Percentiles rank a stretch among this genome's conserved stretches.
Evolutionary conservation across 2,888 invertebrate genomes (phyloP).

Genomic region (Caenorhabditis sulstoni): DNA sequence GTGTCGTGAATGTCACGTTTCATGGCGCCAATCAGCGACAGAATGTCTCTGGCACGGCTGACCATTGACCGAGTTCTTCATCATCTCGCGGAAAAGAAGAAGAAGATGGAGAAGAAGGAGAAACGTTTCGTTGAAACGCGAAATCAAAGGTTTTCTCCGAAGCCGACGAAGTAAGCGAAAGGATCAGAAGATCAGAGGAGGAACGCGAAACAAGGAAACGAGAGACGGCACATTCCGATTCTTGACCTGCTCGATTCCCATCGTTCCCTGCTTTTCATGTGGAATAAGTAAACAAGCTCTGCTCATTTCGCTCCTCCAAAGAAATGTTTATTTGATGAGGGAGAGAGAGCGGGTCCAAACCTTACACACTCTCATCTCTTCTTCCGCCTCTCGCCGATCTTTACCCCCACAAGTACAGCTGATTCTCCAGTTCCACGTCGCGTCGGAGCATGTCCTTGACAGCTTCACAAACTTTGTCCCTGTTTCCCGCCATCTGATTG

Average conservation of each 20-base stretch:
- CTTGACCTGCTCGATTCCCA: not conserved
- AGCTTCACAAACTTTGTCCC: conserved; percentile 15
- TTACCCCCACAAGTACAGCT: conserved; percentile 18
- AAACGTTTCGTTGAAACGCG: conserved; percentile 31
- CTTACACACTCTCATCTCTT: conserved; percentile 1
- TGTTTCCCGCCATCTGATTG: conserved; percentile 6
- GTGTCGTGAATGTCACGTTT: conserved; percentile 22
- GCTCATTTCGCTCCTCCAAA: not conserved
- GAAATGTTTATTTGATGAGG: conserved; percentile 9
- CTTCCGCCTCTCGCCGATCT: not conserved
- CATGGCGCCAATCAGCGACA: conserved; percentile 7
- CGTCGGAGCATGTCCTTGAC: not conserved
- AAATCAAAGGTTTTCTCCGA: conserved; percentile 23
- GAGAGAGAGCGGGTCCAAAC: not conserved
- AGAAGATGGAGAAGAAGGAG: too few relatives aligned
- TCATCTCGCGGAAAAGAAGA: conserved; percentile 2
- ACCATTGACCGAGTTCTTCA: conserved; percentile 12
- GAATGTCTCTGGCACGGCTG: conserved; percentile 10
- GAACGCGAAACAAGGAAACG: not conserved
- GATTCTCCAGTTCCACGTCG: conserved; percentile 5
- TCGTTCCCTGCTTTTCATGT: not conserved
- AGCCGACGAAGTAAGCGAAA: not conserved
- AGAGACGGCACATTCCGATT: not conserved
- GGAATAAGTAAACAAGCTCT: not conserved
- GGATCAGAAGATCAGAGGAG: conserved; percentile 12